Base-by-base conservation (phyloP, 2,888 invertebrate species). In the Pyrgus malvae region DNA sequence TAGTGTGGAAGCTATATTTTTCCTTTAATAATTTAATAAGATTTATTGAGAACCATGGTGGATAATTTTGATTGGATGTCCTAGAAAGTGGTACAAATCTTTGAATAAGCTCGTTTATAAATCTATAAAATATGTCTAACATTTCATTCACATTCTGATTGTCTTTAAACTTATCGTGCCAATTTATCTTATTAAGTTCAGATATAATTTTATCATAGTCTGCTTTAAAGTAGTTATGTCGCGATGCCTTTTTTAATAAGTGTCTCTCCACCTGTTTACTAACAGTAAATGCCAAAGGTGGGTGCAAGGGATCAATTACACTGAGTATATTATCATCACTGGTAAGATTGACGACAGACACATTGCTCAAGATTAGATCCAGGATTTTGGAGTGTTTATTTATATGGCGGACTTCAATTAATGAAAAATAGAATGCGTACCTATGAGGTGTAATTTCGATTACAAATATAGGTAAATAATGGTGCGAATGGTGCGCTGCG, bases 121-220 rank as follows among this genome's bases (percentile, higher is more conserved):
- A 14, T 12, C 16, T 42, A 27, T 42, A 42, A 21, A 42, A 42
- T 27, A 27, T 25, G 14, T 42, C 11, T 27, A 42, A 9, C 25
- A 27, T 42, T 12, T 42, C 23, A 42, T 42, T 27, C 12, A 42
- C 41, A 12, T 9, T 42, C 14, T 27, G 16, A 42, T 42, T 12
- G 9, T 9, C 9, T 1, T 21, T 21, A 16, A 42, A 42, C 16
- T 25, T 9, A 9, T 5, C 27, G 14, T 42, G 5, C 41, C 41
- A 42, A 16, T 42, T 11, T 14, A 42, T 11, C 1, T 42, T 42
- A 2, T 27, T 27, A 14, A 25, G 41, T 27, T 42, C 41, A 27
- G 41, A 42, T 4, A 42, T 16, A 5, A 42, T 42, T 42, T 14
- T 42, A 12, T 14, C 14, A 6, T 27, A 42, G 5, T 42, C 41